These are phyloP conservation scores for Platysternon megacephalum DNA, from an alignment of 2,113 vertebrate genomes.

Conservation along the genomic window DNA sequence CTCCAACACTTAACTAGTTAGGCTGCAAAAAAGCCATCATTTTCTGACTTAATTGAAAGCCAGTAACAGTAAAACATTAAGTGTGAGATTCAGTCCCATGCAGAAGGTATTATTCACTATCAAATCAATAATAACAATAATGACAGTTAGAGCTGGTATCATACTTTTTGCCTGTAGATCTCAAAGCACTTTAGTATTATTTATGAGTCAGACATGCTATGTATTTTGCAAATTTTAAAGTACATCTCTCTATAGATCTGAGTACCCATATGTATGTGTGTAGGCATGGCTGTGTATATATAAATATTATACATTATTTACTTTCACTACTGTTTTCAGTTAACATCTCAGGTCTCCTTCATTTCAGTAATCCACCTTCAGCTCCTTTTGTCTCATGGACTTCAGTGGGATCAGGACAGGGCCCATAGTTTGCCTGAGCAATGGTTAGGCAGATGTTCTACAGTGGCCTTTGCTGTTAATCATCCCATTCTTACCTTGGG, in stretches of 20 bases:
- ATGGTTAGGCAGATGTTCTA: neutral
- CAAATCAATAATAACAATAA: constrained; percentile 34
- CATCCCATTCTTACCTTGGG: neutral
- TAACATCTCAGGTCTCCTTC: neutral
- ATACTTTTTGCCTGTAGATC: accelerated
- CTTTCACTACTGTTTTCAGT: neutral
- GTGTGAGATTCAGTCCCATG: neutral
- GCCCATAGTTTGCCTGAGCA: neutral
- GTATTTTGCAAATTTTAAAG: neutral
- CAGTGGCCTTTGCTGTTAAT: neutral
- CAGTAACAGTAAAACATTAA: constrained; percentile 37
- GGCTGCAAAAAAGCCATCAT: neutral
- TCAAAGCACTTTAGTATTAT: neutral
- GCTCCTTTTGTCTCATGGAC: neutral
- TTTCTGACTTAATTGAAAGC: constrained; percentile 60
- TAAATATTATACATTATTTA: neutral
- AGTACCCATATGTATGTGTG: neutral
- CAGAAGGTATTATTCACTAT: neutral
- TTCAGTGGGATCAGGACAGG: neutral
- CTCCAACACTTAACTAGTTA: constrained; percentile 52
- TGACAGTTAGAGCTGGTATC: neutral
- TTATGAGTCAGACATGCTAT: neutral
- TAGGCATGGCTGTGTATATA: neutral
- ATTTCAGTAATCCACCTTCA: neutral
- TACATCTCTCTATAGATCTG: neutral